A percentile compares a stretch with the other conserved stretches of the same genome.
Evolutionary conservation across 2,888 invertebrate genomes (phyloP).

Genomic region (Cordilura impudica): DNA sequence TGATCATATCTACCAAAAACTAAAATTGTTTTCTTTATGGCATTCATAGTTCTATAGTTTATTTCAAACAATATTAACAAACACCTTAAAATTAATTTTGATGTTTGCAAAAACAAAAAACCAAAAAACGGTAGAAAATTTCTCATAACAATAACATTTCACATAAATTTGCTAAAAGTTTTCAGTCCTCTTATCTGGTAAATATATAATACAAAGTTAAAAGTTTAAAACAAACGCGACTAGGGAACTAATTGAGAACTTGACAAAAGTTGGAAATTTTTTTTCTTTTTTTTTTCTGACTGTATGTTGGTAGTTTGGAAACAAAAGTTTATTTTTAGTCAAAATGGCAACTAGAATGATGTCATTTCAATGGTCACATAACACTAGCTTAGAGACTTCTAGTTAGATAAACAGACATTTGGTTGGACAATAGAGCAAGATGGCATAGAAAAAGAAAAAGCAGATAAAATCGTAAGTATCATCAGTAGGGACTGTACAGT

Average conservation of each 20-base stretch:
- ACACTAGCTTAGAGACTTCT: too few relatives aligned
- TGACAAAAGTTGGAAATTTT: constrained; percentile 49
- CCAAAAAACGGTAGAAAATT: not conserved
- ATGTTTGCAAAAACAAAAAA: not conserved
- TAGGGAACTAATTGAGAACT: constrained; percentile 59
- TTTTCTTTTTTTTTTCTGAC: too few relatives aligned
- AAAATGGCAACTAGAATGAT: not conserved
- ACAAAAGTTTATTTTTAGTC: not conserved
- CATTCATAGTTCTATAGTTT: too few relatives aligned
- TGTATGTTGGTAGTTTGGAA: constrained; percentile 36
- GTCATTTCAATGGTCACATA: too few relatives aligned
- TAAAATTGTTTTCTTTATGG: too few relatives aligned
- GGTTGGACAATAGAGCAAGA: too few relatives aligned
- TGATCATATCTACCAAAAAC: too few relatives aligned
- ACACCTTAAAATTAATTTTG: constrained; percentile 34
- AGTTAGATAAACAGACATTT: too few relatives aligned
- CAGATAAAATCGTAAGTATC: too few relatives aligned
- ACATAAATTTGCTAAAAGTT: constrained; percentile 44
- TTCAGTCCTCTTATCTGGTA: constrained; percentile 44
- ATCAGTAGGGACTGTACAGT: too few relatives aligned
- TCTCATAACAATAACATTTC: constrained; percentile 16
- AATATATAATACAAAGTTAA: constrained; percentile 52
- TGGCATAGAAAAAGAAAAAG: too few relatives aligned
- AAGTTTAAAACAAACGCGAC: constrained; percentile 57
- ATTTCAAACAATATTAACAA: not conserved